phyloP scores from a whole-genome alignment of 35 echinoderm and acorn worm species.

The Hemicentrotus pulcherrimus region DNA sequence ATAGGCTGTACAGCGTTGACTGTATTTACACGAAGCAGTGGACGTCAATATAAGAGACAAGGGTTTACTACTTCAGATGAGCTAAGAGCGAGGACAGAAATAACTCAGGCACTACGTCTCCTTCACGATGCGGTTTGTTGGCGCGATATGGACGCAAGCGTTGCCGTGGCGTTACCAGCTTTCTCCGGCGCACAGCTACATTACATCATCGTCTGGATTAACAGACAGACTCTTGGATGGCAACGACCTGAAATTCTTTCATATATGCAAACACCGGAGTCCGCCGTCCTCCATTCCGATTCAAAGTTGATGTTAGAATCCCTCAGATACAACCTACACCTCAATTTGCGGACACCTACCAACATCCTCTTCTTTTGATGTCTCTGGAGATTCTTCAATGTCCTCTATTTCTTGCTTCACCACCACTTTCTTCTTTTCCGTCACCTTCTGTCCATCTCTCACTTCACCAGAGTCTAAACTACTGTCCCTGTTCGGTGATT shows the following conservation, averaged over 20 bases:
- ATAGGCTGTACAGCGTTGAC: neutral
- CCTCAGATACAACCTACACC: neutral
- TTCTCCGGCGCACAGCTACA: neutral
- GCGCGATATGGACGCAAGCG: neutral
- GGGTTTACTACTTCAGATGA: neutral
- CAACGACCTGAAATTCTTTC: neutral
- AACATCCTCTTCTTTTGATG: neutral
- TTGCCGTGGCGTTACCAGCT: neutral
- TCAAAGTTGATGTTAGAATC: neutral
- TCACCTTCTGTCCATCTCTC: neutral
- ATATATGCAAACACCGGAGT: neutral
- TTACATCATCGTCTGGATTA: too few species aligned
- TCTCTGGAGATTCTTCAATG: neutral
- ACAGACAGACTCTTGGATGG: too few species aligned
- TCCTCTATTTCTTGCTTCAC: slow-evolving; percentile 7
- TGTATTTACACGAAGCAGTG: neutral
- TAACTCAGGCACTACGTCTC: neutral
- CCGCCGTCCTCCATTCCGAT: neutral
- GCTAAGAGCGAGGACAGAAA: neutral
- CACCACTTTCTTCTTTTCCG: neutral
- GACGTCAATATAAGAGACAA: neutral
- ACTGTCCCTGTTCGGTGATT: neutral
- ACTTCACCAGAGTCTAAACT: neutral
- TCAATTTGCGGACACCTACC: neutral
- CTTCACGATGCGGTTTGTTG: neutral